Evolutionary conservation across 2,888 invertebrate species (phyloP).

Genomic region (Bembecia ichneumoniformis): DNA sequence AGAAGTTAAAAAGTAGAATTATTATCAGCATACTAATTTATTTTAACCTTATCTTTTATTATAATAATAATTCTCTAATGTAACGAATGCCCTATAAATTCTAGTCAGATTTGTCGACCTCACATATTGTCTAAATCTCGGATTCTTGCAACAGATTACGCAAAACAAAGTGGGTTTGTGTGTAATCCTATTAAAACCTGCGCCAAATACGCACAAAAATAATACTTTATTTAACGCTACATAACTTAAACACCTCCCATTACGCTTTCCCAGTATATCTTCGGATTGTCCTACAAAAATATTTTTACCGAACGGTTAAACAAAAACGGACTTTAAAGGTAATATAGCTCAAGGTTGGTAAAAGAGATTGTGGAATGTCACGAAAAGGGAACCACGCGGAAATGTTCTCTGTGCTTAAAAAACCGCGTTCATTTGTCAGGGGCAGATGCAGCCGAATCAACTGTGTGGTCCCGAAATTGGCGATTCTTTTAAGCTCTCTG

Average conservation of each 20-base stretch:
- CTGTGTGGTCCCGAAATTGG: slow-evolving; percentile 25
- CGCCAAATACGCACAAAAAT: neutral
- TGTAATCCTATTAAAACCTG: neutral
- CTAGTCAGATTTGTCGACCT: no score
- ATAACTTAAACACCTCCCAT: slow-evolving; percentile 56
- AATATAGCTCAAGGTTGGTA: neutral
- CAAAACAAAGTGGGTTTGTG: neutral
- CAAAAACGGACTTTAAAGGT: neutral
- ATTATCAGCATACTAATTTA: no score
- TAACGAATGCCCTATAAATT: no score
- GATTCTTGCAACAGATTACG: neutral
- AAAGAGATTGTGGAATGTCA: slow-evolving; percentile 4
- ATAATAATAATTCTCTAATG: no score
- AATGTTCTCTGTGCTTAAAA: slow-evolving; percentile 60
- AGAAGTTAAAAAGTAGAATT: no score
- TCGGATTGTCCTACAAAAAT: slow-evolving; percentile 16
- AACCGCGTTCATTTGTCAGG: slow-evolving; percentile 68
- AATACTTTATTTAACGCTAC: slow-evolving; percentile 36
- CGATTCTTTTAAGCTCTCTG: neutral
- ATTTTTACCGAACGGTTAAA: slow-evolving; percentile 11
- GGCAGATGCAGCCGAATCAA: slow-evolving; percentile 64
- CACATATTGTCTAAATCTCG: neutral
- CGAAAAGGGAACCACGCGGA: slow-evolving; percentile 25
- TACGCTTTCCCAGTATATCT: slow-evolving; percentile 42
- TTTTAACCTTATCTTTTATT: no score